Conservation (phyloP, 2,888 invertebrate genomes). For the Coelopa pilipes region DNA sequence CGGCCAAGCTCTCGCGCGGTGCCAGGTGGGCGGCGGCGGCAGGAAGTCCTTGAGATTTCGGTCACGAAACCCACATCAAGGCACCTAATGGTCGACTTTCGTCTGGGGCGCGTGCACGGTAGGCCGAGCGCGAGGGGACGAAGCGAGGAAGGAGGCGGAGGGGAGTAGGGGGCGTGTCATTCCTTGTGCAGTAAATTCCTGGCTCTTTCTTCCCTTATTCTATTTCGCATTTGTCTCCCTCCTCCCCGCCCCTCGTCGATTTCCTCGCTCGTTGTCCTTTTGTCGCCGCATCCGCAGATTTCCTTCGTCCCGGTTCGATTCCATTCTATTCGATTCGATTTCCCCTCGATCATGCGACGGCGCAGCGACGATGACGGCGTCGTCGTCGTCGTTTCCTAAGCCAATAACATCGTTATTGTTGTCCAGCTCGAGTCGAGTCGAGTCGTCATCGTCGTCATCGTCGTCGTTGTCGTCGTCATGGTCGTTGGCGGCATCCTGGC, state of each 20-base stretch:
- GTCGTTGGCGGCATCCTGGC: neutral
- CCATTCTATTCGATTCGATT: too few relatives aligned
- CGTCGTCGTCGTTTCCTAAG: too few relatives aligned
- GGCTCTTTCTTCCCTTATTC: neutral
- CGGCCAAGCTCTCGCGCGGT: constrained; percentile 13
- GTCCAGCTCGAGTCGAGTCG: too few relatives aligned
- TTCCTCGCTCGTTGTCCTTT: too few relatives aligned
- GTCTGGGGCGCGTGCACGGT: neutral
- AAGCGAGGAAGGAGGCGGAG: too few relatives aligned
- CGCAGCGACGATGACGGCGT: too few relatives aligned
- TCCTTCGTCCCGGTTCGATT: too few relatives aligned
- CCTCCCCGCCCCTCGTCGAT: neutral
- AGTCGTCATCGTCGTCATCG: neutral
- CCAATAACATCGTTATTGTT: too few relatives aligned
- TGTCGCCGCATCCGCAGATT: too few relatives aligned
- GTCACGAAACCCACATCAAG: constrained; percentile 30
- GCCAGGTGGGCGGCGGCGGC: neutral
- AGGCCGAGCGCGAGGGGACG: neutral
- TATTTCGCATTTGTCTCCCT: neutral
- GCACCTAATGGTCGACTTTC: constrained; percentile 18
- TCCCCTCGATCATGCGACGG: too few relatives aligned
- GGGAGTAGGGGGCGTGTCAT: neutral
- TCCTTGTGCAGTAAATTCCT: neutral
- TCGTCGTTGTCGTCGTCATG: neutral
- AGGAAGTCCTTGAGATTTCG: constrained; percentile 17